Base-by-base conservation (phyloP, 2,888 invertebrate species). In the Dascillus cervinus region DNA sequence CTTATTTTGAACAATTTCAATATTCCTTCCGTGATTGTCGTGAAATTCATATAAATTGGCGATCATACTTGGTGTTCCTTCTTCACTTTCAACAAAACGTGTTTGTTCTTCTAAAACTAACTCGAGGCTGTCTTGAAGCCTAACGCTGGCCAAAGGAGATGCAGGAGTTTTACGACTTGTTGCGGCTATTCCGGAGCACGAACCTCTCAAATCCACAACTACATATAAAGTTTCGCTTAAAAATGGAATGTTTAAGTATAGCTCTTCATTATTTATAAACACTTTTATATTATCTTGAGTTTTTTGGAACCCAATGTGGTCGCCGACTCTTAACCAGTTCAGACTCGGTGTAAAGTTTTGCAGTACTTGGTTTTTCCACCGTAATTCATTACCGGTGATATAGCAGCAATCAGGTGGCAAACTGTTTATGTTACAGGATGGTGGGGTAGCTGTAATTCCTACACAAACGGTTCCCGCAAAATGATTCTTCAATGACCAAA, bases 21-120 rank as follows among this genome's bases (percentile, higher is more conserved):
- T 77, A 63, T 94, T 89, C 46, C 81, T 74, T 1, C 92, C 92
- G 53, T 87, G 88, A 47, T 84, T 74, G 45, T 84, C 83, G 50
- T 86, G 81, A 55, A 87, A 85, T 24, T 82, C 83, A 47, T 79
- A 83, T 17, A 6, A 4, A 17, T 6, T 8, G 4, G 17, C 14
- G 20, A 20, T 8, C 12, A 3, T 4, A 6, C 11, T 9, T 10
- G n/a, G 5, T 28, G 13, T 17, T 9, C 13, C 15, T 11, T 6
- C 10, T 20, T 25, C 5, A 15, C 12, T 3, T 13, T 9, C 14
- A 3, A 8, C 21, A n/a, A n/a, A n/a, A n/a, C n/a, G n/a, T n/a
- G n/a, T n/a, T n/a, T n/a, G 51, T 19, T 55, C 66, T 56, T 78
- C 77, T 27, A 73, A 54, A 15, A 74, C 65, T 29, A 77, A 62